Percentiles rank a stretch among this genome's conserved stretches.
Evolutionary conservation across 2,888 invertebrate genomes (phyloP).

Genomic region (Microctonus hyperodae): DNA sequence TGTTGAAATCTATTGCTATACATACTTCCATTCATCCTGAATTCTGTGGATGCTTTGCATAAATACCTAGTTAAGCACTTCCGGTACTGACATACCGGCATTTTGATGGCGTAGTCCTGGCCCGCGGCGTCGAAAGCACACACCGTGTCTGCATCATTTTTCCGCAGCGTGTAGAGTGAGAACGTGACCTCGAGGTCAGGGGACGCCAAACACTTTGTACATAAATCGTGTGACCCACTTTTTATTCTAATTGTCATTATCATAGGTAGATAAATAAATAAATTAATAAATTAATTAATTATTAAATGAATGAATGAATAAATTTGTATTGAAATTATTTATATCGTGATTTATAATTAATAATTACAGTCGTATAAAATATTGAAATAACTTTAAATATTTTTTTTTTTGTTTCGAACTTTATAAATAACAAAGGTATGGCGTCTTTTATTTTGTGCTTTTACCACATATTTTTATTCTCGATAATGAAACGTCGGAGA

Average conservation of each 20-base stretch:
- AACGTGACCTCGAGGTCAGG: conserved; percentile 39
- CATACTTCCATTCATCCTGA: conserved; percentile 1
- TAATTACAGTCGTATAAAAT: background rate
- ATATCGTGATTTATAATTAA: conserved; percentile 7
- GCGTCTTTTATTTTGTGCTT: background rate
- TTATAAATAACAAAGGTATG: no score
- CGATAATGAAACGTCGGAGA: conserved; percentile 1
- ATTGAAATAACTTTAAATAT: background rate
- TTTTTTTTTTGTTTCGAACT: conserved; percentile 13
- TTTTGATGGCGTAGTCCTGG: background rate
- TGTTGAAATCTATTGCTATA: conserved; percentile 10
- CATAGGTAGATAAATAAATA: background rate
- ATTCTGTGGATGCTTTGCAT: conserved; percentile 28
- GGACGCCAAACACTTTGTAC: conserved; percentile 32
- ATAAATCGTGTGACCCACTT: conserved; percentile 38
- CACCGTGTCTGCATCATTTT: conserved; percentile 27
- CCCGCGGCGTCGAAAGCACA: background rate
- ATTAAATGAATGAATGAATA: no score
- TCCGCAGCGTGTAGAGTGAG: conserved; percentile 32
- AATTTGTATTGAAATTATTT: conserved; percentile 21
- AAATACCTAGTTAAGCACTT: conserved; percentile 28
- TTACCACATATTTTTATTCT: background rate
- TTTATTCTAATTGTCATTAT: conserved; percentile 17
- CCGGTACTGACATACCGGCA: conserved; percentile 15
- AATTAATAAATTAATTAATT: no score